phyloP scores from a whole-genome alignment of 2,888 invertebrate species.

The Phyto melanocephala region DNA sequence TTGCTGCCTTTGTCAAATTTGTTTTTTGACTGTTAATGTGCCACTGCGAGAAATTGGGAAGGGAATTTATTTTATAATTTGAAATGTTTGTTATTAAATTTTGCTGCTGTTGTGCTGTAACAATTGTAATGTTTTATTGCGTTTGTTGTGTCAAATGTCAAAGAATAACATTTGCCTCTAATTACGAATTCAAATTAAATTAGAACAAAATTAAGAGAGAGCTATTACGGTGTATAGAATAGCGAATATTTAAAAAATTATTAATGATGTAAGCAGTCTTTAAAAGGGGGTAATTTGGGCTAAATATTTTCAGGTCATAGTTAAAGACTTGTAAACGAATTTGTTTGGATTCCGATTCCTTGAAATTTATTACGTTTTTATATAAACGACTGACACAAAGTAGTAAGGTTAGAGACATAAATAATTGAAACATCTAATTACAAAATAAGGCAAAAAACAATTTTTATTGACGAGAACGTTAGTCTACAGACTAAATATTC shows the following conservation, averaged over 20 bases:
- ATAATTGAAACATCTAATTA: too few relatives aligned
- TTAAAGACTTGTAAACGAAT: too few relatives aligned
- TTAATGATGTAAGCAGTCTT: background rate
- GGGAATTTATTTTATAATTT: background rate
- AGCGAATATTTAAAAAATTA: too few relatives aligned
- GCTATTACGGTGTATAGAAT: background rate
- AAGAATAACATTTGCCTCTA: slow-evolving; percentile 72
- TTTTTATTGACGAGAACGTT: too few relatives aligned
- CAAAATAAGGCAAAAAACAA: too few relatives aligned
- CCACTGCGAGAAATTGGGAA: background rate
- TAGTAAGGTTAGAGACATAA: too few relatives aligned
- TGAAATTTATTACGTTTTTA: too few relatives aligned
- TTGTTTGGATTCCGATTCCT: too few relatives aligned
- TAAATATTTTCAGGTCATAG: too few relatives aligned
- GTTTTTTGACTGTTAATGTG: background rate
- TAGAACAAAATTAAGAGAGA: slow-evolving; percentile 54
- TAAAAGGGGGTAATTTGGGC: too few relatives aligned
- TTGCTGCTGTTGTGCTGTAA: background rate
- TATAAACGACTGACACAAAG: too few relatives aligned
- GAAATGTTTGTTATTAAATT: background rate
- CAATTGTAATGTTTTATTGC: slow-evolving; percentile 15
- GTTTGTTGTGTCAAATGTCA: slow-evolving; percentile 66
- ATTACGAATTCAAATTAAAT: slow-evolving; percentile 76
- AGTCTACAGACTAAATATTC: too few relatives aligned
- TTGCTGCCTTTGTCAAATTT: background rate